A percentile compares a stretch with the other conserved stretches of the same genome.
Evolutionary conservation across 2,888 invertebrate genomes (phyloP).

Genomic region (Amphipoea lucens): DNA sequence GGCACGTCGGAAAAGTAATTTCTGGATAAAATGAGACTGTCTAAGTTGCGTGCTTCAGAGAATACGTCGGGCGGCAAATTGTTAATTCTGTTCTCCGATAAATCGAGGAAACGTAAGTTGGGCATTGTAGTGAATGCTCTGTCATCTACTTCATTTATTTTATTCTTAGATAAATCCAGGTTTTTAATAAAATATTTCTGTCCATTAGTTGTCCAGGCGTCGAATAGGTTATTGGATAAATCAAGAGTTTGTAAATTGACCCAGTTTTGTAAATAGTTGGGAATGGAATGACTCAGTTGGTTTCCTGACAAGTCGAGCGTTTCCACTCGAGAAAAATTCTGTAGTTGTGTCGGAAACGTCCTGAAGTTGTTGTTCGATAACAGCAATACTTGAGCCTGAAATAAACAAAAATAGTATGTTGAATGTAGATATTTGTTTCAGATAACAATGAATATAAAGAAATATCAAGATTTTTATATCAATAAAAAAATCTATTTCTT

Average conservation of each 20-base stretch:
- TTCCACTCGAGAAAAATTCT: slow-evolving; percentile 87
- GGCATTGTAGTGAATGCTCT: slow-evolving; percentile 91
- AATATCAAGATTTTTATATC: background rate
- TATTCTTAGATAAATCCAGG: slow-evolving; percentile 92
- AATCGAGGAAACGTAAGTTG: slow-evolving; percentile 90
- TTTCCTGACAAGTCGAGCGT: slow-evolving; percentile 88
- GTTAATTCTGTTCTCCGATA: slow-evolving; percentile 92
- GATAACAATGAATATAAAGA: background rate
- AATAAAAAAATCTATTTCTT: too few relatives aligned
- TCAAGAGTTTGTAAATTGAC: slow-evolving; percentile 88
- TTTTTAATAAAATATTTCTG: slow-evolving; percentile 82
- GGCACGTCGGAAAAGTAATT: slow-evolving; percentile 91
- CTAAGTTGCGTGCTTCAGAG: slow-evolving; percentile 89
- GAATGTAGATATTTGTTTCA: background rate
- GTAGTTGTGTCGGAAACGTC: slow-evolving; percentile 89
- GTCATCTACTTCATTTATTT: slow-evolving; percentile 90
- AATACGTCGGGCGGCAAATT: slow-evolving; percentile 90
- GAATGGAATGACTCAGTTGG: slow-evolving; percentile 85
- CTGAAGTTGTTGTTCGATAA: slow-evolving; percentile 91
- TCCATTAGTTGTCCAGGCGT: slow-evolving; percentile 79
- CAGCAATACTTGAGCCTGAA: slow-evolving; percentile 91
- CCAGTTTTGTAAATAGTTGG: slow-evolving; percentile 85
- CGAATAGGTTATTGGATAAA: slow-evolving; percentile 90
- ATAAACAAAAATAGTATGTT: slow-evolving; percentile 59
- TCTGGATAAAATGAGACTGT: slow-evolving; percentile 91